Conservation (phyloP, 2,797 vertebrate genomes). For the Petrocephalus schoutedeni region DNA sequence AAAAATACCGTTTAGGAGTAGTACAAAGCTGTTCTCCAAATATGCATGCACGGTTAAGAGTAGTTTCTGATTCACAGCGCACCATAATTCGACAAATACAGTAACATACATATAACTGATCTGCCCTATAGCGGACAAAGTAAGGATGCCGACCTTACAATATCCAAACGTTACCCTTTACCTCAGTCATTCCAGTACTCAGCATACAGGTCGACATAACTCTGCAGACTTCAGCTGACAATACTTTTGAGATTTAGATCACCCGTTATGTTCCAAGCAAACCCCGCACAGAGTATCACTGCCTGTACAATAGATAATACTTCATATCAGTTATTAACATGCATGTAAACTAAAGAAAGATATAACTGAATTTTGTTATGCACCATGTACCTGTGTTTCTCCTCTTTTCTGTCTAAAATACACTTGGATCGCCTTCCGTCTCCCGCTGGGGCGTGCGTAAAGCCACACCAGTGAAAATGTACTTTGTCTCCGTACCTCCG, state of each 20-base stretch:
- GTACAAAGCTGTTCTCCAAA: neutral
- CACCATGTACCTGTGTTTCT: neutral
- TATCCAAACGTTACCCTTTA: neutral
- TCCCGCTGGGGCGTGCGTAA: slow-evolving; percentile 34
- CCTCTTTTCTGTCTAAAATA: neutral
- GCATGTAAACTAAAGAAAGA: neutral
- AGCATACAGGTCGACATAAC: neutral
- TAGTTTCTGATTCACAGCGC: neutral
- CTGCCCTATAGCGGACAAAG: neutral
- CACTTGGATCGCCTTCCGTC: slow-evolving; percentile 15
- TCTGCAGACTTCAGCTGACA: neutral
- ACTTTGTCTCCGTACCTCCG: slow-evolving; percentile 51
- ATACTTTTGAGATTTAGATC: neutral
- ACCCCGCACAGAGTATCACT: neutral
- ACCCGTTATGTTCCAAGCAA: slow-evolving; percentile 1
- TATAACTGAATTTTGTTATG: neutral
- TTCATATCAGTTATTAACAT: neutral
- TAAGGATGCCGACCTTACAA: neutral
- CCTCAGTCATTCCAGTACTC: neutral
- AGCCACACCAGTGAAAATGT: slow-evolving; percentile 31
- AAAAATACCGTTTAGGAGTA: neutral
- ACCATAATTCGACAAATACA: neutral
- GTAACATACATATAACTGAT: neutral
- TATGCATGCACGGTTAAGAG: neutral
- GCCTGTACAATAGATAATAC: neutral